Base-by-base conservation (phyloP, 1,140 invertebrate species). In the Chymomyza costata region DNA sequence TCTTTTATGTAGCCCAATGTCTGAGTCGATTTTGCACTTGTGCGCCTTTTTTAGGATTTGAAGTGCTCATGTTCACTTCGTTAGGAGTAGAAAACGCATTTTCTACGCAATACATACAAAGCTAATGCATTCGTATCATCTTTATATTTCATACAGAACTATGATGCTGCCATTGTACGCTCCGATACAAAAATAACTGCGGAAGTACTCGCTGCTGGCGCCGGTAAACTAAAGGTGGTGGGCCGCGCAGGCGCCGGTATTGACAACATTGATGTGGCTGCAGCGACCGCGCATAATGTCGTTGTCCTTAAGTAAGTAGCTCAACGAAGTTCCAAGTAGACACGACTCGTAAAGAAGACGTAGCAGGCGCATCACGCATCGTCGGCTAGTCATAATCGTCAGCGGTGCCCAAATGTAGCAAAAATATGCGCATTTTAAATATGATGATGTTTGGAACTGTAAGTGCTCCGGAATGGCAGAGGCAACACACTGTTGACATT, bases 171-270 rank as follows among this genome's bases (percentile, higher is more conserved):
- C 46, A 94, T 99, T 55, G 97, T 99, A 1, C 90, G 97, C 13
- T 98, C 96, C 3, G 97, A 97, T 46, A 97, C 97, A 0, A 97
- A 97, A 89, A 96, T 99, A 14, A 98, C 95, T n/a, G 90, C 91
- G 45, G 95, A 97, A 58, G 91, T 99, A 1, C 89, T 99, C 51
- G 88, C 90, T 41, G 92, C 93, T n/a, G 90, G 88, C 17, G 90
- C 88, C 0, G 89, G 89, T 16, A 90, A 90, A 14, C 86, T 99
- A 10, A 94, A 94, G 83, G 90, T 95, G 19, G 92, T 99, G 35
- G 97, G 96, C 2, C 89, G 98, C 46, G 98, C 97, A 19, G 97
- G 98, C 7, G 97, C 96, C 16, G 98, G 97, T 10, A 95, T 99
- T 0, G 97, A 99, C 86, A 99, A 99, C 86, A 98, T 99, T 66